These are phyloP conservation scores for Tauraco hartlaubi DNA, from an alignment of 2,797 vertebrate species.

Conservation along the genomic window DNA sequence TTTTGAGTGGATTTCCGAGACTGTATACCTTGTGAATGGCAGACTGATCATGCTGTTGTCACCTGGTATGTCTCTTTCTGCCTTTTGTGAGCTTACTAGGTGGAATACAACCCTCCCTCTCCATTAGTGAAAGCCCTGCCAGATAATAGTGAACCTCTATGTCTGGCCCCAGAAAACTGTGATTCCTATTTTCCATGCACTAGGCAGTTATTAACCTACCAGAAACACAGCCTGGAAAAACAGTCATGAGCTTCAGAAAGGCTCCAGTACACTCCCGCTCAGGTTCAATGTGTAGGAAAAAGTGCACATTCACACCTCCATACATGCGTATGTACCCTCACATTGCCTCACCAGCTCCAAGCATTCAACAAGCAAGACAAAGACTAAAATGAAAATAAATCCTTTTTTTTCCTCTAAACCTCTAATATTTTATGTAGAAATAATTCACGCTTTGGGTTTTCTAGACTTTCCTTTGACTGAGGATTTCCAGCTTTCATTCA, in stretches of 20 bases:
- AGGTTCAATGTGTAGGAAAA: not conserved
- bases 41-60: not conserved
- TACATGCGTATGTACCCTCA: not conserved
- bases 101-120: not conserved
- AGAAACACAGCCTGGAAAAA: not conserved
- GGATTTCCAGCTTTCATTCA: conserved; percentile 10
- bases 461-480: not conserved
- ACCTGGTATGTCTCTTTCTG: not conserved
- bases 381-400: not conserved
- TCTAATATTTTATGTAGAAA: not conserved
- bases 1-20: not conserved
- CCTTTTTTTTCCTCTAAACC: not conserved
- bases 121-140: not conserved
- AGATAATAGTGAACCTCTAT: not conserved
- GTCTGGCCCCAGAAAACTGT: not conserved
- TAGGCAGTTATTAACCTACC: not conserved
- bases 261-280: not conserved
- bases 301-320: not conserved
- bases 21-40: not conserved
- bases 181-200: not conserved
- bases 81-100: not conserved
- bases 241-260: not conserved
- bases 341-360: not conserved
- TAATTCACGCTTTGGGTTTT: not conserved
- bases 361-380: not conserved